These are phyloP conservation scores for Phrynosoma platyrhinos DNA, from an alignment of 2,113 vertebrate genomes.

Conservation along the genomic window DNA sequence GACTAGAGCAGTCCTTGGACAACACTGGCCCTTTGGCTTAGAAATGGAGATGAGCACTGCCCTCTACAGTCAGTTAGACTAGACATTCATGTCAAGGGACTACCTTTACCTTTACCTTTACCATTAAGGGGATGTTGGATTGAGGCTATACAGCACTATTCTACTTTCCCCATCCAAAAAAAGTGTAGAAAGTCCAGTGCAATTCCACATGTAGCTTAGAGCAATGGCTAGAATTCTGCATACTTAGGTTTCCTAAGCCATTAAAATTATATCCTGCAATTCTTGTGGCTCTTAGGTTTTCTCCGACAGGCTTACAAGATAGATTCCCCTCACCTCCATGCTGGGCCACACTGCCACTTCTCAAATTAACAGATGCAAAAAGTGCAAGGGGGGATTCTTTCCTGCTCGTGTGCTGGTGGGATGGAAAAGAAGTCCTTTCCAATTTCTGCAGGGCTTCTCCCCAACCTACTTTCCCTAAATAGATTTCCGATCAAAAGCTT, in stretches of 20 bases:
- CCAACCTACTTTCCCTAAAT: conserved; percentile 5
- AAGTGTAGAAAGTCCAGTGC: no score
- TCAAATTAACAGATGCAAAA: background rate
- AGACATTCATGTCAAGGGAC: no score
- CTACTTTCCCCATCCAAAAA: no score
- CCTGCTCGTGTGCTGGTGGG: background rate
- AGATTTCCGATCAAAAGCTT: conserved; percentile 9
- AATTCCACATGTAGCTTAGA: no score
- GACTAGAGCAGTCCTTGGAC: no score
- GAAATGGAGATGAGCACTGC: no score
- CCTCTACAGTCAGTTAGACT: no score
- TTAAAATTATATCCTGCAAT: background rate
- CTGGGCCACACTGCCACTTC: background rate
- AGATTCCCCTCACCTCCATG: background rate
- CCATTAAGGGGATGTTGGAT: no score
- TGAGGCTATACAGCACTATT: no score
- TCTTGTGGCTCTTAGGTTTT: background rate
- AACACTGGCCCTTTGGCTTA: no score
- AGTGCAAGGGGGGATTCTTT: background rate
- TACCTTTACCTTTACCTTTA: no score
- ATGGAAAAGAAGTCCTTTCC: background rate
- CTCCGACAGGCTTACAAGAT: background rate
- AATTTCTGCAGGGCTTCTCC: background rate
- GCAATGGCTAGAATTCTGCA: background rate
- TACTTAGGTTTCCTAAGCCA: background rate